Conservation (phyloP, 2,113 vertebrate genomes). For the Sterrhoptilus dennistouni region DNA sequence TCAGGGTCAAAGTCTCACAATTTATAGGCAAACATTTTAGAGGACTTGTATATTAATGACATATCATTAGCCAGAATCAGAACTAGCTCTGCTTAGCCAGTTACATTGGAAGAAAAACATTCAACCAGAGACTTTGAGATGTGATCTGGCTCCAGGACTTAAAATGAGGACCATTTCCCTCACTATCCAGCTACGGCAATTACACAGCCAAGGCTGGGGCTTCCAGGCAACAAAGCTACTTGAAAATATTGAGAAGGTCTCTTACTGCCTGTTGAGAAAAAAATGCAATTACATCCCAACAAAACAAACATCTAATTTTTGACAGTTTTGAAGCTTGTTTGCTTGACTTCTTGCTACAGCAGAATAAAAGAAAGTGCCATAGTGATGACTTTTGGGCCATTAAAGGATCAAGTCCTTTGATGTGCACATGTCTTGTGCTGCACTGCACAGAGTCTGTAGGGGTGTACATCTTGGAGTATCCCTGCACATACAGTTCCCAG, state of each 20-base stretch:
- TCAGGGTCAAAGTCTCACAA: not conserved
- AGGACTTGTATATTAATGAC: not conserved
- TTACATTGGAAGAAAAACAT: not conserved
- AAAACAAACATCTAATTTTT: not conserved
- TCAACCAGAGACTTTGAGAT: not conserved
- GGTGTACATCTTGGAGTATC: not conserved
- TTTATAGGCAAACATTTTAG: not conserved
- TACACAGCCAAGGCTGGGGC: not conserved
- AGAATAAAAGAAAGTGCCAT: not conserved
- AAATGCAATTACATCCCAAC: accelerated
- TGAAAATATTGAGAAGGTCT: not conserved
- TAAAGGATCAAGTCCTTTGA: not conserved
- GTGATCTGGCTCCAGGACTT: not conserved
- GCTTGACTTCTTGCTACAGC: not conserved
- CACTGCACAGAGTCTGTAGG: not conserved
- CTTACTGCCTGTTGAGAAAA: not conserved
- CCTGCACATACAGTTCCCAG: not conserved
- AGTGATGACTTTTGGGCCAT: not conserved
- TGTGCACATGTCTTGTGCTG: accelerated
- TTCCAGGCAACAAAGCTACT: not conserved
- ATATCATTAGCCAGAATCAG: not conserved
- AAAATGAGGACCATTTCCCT: not conserved
- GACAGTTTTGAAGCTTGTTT: not conserved
- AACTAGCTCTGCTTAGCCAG: not conserved
- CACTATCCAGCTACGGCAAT: not conserved